Evolutionary conservation across 1,140 invertebrate species (phyloP), one percentile per base, ranked within the genome.

Genomic region (Drepana arcuata): DNA sequence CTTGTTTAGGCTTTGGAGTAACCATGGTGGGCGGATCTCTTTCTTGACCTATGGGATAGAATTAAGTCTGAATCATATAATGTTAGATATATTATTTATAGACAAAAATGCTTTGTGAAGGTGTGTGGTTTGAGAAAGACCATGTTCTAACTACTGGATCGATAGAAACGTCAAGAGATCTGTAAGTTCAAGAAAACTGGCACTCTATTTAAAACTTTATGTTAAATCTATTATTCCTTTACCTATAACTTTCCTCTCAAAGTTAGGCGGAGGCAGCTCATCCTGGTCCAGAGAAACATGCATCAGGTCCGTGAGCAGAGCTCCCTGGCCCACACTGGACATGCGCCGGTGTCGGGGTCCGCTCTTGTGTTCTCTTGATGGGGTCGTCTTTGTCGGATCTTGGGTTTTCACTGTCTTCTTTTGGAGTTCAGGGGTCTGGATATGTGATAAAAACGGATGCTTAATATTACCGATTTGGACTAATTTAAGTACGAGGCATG

Each of bases 211-310:
- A n/a, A n/a, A n/a, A n/a, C n/a, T n/a, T n/a, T n/a, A n/a, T n/a
- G n/a, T n/a, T n/a, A n/a, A n/a, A n/a, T n/a, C n/a, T n/a, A n/a
- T n/a, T n/a, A n/a, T n/a, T n/a, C n/a, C n/a, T n/a, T 34, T 32
- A 71, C 70, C 68, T 37, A 72, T 68, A n/a, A 66, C 64, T 24
- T 70, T 70, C 34, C 68, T 61, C 46, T 75, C 71, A 26, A 66
- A 39, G 0, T 42, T 51, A 3, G 62, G 60, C 0, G 71, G 68
- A 1, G 55, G 56, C 12, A 63, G 54, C 14, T 74, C 62, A 14
- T 74, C 64, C 32, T 61, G 55, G 30, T 63, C 62, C 1, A 68
- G 47, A 7, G 64, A 43, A 9, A 61, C 56, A 14, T 67, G 62
- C 62, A 71, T 67, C 14, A 79, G 41, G 34, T 79, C 71, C 1